Base-by-base conservation (phyloP, 2,888 invertebrate species). In the Rhorus exstirpatorius region DNA sequence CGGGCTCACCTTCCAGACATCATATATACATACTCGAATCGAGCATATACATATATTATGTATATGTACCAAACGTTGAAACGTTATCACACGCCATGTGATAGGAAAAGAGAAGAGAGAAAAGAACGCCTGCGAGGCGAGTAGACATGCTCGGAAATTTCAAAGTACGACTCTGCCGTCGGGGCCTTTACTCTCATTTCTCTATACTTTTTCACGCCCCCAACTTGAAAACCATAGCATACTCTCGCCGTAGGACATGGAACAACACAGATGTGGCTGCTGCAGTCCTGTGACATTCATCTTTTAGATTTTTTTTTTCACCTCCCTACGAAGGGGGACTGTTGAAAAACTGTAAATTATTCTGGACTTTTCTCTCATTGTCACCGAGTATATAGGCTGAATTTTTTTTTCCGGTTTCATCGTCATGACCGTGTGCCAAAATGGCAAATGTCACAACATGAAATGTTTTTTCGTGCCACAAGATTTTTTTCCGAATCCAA, bases 1-100 rank as follows among this genome's bases (percentile, higher is more conserved):
- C 77, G 46, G 85, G 85, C 87, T 51, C 60, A 65, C 71, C 67
- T 76, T 46, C 26, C 67, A 63, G 74, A 79, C 74, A 46, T 46
- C 63, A 6, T 51, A 63, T 46, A 58, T 7, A 46, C 61, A 41
- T 49, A 51, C 17, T n/a, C 44, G 14, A 31, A 7, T 10, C 7
- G 3, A 49, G 41, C 51, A 61, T 68, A 79, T 77, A 79, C 71
- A 83, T 81, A 82, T 82, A 78, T 58, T 7, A 51, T 35, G 41
- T 7, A 41, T 21, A 24, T 31, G 24, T 41, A 35, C 51, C 41
- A 74, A 68, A 80, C 80, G 44, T 70, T 70, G 75, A 71, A 80
- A 76, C 70, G 80, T 51, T 77, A 77, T 77, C 77, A 58, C 55
- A 60, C 41, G n/a, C 38, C 61, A 21, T 8, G n/a, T 19, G 71